These are phyloP conservation scores for Lepidocyrtinus sp. DNA, from an alignment of 2,888 invertebrate species.

Conservation along the genomic window DNA sequence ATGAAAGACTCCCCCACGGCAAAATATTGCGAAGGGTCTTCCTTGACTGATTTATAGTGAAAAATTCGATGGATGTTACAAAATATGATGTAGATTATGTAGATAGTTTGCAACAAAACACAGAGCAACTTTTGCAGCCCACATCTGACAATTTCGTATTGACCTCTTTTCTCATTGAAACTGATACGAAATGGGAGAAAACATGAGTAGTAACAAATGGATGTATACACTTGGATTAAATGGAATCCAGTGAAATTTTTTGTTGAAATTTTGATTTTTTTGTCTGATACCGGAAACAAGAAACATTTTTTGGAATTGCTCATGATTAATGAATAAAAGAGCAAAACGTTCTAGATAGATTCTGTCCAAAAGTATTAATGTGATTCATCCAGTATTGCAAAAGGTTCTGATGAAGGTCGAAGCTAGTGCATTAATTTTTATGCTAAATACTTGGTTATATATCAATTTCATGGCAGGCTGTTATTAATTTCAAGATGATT, in stretches of 20 bases:
- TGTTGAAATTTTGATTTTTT: too few species aligned
- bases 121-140: constrained; percentile 24
- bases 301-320: too few species aligned
- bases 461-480: too few species aligned
- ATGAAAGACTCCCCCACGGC: constrained; percentile 2
- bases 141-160: constrained; percentile 6
- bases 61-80: not conserved
- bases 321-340: too few species aligned
- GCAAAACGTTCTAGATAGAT: too few species aligned
- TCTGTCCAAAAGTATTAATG: too few species aligned
- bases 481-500: too few species aligned
- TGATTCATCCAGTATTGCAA: too few species aligned
- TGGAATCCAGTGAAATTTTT: constrained; percentile 31
- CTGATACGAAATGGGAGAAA: constrained; percentile 22
- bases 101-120: not conserved
- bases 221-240: not conserved
- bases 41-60: not conserved
- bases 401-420: too few species aligned
- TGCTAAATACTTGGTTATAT: too few species aligned
- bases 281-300: too few species aligned
- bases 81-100: not conserved
- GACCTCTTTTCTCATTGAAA: constrained; percentile 14
- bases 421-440: too few species aligned
- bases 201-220: not conserved
- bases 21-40: constrained; percentile 17